Evolutionary conservation across 2,888 invertebrate species (phyloP), one percentile per base, ranked within the genome.

Genomic region (Drosophila buzzatii): DNA sequence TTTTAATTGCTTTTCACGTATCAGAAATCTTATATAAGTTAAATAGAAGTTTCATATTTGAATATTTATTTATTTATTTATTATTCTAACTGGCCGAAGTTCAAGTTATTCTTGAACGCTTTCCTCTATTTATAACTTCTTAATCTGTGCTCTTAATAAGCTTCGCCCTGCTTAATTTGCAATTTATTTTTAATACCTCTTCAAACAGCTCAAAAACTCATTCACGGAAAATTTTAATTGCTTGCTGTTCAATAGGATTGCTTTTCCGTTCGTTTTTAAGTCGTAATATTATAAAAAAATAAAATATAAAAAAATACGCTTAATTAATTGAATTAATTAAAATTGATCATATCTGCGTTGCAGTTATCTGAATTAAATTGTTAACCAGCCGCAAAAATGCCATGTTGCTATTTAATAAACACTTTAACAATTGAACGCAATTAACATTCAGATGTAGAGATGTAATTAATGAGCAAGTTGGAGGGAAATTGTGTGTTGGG

Each of bases 171-270:
- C 6, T 27, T 31, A 5, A 60, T 23, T 41, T 35, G 9, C 58
- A 60, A 41, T 49, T 55, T 53, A 41, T 47, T 69, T 68, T 58
- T 8, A 23, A 35, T 45, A 8, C n/a, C 23, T 39, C 16, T 39
- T 39, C n/a, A 53, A 39, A 23, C 10, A 37, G 23, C 9, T 37
- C 16, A 37, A 37, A 9, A 33, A 0, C 16, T 6, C 41, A 18
- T 63, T 37, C 8, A 27, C 16, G 20, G 2, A 2, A 20, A 53
- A 47, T 31, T 14, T 37, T 10, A 37, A 47, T 58, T 57, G 16
- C 27, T 3, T 14, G 20, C 31, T 3, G 4, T 31, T 31, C 0
- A 63, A 31, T 37, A 45, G n/a, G n/a, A 45, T 18, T 12, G 20
- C 3, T 39, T 45, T n/a, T 3, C 2, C 12, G 51, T 6, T 49